Evolutionary conservation across 2,113 vertebrate species (phyloP).

Genomic region (Riparia riparia): DNA sequence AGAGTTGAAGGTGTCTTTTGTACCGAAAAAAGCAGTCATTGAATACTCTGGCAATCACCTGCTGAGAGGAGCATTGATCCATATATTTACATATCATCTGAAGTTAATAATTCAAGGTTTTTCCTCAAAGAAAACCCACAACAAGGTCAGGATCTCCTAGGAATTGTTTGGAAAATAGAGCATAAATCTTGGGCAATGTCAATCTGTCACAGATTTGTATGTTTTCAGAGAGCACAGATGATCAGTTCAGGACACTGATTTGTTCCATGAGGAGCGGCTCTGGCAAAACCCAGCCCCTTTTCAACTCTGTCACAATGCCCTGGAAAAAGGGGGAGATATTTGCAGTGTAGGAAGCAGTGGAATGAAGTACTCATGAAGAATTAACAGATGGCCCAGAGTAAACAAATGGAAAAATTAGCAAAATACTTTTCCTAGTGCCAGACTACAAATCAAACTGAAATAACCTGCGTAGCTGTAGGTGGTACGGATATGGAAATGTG

Average conservation of each 20-base stretch:
- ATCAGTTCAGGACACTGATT: not conserved
- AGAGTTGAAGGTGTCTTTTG: slow-evolving; percentile 33
- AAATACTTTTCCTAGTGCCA: not conserved
- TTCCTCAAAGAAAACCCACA: not conserved
- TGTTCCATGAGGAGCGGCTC: not conserved
- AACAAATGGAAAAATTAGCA: slow-evolving; percentile 18
- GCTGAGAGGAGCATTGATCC: not conserved
- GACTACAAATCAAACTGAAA: not conserved
- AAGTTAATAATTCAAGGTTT: not conserved
- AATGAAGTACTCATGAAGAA: not conserved
- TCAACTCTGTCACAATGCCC: not conserved
- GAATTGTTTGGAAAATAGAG: not conserved
- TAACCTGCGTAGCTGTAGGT: not conserved
- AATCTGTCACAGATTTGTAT: not conserved
- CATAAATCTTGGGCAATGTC: not conserved
- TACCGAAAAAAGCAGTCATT: slow-evolving; percentile 9
- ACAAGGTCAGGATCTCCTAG: not conserved
- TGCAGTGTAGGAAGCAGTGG: not conserved
- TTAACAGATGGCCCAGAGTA: slow-evolving; percentile 15
- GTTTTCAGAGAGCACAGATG: not conserved
- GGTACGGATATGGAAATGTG: not conserved
- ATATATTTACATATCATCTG: not conserved
- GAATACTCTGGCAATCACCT: not conserved
- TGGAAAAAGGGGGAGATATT: not conserved
- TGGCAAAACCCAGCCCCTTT: not conserved